phyloP scores from a whole-genome alignment of 2,113 vertebrate species.

The Bubo scandiacus region DNA sequence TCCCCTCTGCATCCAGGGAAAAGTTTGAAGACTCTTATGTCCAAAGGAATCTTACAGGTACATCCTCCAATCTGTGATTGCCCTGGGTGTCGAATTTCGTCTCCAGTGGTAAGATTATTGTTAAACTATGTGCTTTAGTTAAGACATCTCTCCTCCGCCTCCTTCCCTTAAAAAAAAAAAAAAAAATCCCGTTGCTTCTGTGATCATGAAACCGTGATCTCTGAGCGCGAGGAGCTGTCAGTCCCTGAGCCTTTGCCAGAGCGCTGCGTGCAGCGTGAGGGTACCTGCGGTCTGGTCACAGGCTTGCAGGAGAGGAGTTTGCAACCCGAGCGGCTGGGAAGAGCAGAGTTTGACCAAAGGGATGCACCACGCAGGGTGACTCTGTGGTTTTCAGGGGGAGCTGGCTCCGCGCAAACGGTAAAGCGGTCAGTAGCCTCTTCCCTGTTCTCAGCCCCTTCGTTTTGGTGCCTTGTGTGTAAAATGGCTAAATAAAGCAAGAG shows the following conservation, averaged over 20 bases:
- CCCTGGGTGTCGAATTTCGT: conserved; percentile 99
- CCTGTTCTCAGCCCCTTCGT: background rate
- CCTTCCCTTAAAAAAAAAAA: background rate
- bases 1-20: conserved; percentile 80
- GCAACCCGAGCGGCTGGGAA: conserved; percentile 8
- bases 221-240: background rate
- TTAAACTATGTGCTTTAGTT: conserved; percentile 64
- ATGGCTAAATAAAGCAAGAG: background rate
- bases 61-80: conserved; percentile 99
- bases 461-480: background rate
- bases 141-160: conserved; percentile 39
- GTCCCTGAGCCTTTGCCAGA: background rate
- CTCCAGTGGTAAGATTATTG: conserved; percentile 94
- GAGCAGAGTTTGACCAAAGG: background rate
- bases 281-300: background rate
- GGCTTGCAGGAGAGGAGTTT: background rate
- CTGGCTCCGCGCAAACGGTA: background rate
- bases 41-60: conserved; percentile 99
- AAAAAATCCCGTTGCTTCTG: background rate
- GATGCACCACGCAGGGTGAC: background rate
- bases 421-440: background rate
- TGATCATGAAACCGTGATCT: background rate
- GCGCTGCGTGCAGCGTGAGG: background rate
- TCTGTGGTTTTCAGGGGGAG: background rate
- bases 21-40: conserved; percentile 99